Conservation (phyloP, 2,797 vertebrate species). For the Toxotes lorentzi region DNA sequence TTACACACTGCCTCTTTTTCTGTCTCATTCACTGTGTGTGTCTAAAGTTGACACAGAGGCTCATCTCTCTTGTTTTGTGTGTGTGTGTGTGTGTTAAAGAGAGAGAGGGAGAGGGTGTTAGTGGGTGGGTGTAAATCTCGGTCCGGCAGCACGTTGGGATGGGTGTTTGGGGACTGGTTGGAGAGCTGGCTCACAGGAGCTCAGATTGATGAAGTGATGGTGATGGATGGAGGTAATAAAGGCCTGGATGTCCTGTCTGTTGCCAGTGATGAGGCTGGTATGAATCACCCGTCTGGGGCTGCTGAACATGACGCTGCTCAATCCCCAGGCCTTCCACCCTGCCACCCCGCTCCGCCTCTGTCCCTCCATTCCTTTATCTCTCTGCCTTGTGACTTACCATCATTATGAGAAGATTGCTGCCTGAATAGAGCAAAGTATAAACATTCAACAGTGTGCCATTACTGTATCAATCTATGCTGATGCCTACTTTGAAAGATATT, state of each 20-base stretch:
- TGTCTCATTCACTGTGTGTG: slow-evolving; percentile 31
- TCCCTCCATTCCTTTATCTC: slow-evolving; percentile 57
- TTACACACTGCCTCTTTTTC: slow-evolving; percentile 64
- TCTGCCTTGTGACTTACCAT: slow-evolving; percentile 49
- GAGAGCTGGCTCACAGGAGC: slow-evolving; percentile 78
- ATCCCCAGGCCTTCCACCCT: slow-evolving; percentile 64
- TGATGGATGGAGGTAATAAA: slow-evolving; percentile 89
- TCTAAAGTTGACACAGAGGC: slow-evolving; percentile 52
- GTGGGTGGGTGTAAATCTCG: slow-evolving; percentile 81
- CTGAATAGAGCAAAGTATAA: slow-evolving; percentile 38
- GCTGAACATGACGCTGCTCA: slow-evolving; percentile 73
- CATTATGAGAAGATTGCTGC: slow-evolving; percentile 47
- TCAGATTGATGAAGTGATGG: slow-evolving; percentile 86
- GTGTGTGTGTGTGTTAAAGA: slow-evolving; percentile 51
- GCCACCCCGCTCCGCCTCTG: slow-evolving; percentile 50
- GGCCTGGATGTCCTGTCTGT: slow-evolving; percentile 87
- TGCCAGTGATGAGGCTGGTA: slow-evolving; percentile 84
- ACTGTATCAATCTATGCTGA: slow-evolving; percentile 59
- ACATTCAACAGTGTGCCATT: slow-evolving; percentile 52
- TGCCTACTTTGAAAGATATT: slow-evolving; percentile 59
- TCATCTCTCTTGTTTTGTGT: slow-evolving; percentile 63
- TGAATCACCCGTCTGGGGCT: slow-evolving; percentile 86
- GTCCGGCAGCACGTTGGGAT: slow-evolving; percentile 78
- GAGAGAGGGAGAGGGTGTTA: slow-evolving; percentile 66
- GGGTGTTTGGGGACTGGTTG: slow-evolving; percentile 82